phyloP scores from a whole-genome alignment of 2,888 invertebrate genomes.

The Agrotis exclamationis region DNA sequence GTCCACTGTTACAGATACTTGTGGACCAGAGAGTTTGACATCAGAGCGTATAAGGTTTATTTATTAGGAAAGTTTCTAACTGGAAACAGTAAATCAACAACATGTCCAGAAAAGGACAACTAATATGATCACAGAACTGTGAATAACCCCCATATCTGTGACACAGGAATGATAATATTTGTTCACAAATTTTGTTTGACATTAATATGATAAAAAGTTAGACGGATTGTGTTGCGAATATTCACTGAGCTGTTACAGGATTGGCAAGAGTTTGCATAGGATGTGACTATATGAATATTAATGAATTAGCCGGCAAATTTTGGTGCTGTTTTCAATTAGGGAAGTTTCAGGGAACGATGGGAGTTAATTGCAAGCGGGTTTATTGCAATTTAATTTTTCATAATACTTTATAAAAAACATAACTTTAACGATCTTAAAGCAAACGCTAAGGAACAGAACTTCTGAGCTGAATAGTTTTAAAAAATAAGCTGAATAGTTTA shows the following conservation, averaged over 20 bases:
- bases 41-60: conserved; percentile 88
- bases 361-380: conserved; percentile 41
- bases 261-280: conserved; percentile 59
- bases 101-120: conserved; percentile 74
- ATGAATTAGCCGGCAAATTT: conserved; percentile 62
- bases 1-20: conserved; percentile 83
- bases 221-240: conserved; percentile 66
- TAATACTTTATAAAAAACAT: too few species aligned
- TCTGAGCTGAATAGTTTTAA: too few species aligned
- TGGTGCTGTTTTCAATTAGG: conserved; percentile 59
- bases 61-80: conserved; percentile 88
- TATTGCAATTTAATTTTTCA: conserved; percentile 7
- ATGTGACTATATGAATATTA: conserved; percentile 66
- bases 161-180: conserved; percentile 72
- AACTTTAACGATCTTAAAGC: too few species aligned
- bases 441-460: too few species aligned
- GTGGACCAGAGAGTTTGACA: conserved; percentile 86
- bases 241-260: conserved; percentile 64
- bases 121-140: conserved; percentile 67
- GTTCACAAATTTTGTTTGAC: conserved; percentile 69
- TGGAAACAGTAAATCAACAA: conserved; percentile 86
- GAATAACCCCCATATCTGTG: conserved; percentile 64
- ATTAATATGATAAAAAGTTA: conserved; percentile 72
- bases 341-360: conserved; percentile 37
- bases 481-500: too few species aligned